A percentile compares a stretch with the other conserved stretches of the same genome.
Conservation (phyloP, 2,797 vertebrate genomes). For the Neopelma chrysocephalum region DNA sequence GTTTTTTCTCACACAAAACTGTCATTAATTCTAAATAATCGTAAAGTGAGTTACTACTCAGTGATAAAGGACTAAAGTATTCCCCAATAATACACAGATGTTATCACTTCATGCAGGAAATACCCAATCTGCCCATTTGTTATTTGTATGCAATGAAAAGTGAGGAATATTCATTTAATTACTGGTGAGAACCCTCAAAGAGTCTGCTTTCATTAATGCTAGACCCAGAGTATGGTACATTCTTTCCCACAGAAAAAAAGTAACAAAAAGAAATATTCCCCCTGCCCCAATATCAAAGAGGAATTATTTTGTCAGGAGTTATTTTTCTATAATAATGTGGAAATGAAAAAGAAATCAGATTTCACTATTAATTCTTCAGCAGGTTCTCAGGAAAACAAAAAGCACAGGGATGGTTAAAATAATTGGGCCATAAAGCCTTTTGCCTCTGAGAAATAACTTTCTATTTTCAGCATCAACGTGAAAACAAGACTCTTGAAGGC, state of each 20-base stretch:
- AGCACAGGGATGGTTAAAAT: background rate
- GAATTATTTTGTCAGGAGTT: background rate
- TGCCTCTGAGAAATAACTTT: background rate
- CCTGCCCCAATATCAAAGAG: background rate
- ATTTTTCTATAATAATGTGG: background rate
- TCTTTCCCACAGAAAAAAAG: background rate
- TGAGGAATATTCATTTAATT: background rate
- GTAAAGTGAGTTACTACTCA: background rate
- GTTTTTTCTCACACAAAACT: background rate
- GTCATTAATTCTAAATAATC: background rate
- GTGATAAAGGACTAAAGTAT: background rate
- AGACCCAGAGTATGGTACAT: background rate
- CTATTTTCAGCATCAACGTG: background rate
- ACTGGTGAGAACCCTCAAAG: background rate
- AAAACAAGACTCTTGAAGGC: background rate
- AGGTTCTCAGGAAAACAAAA: background rate
- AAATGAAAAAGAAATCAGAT: background rate
- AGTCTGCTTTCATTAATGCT: background rate
- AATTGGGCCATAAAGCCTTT: background rate
- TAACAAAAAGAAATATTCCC: fast-evolving
- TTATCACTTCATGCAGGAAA: slow-evolving; percentile 21
- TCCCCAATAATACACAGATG: background rate
- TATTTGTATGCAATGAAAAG: background rate
- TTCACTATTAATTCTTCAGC: background rate
- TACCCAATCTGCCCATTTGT: background rate